Percentiles rank a stretch among this genome's conserved stretches.
phyloP scores from a whole-genome alignment of 35 echinoderm and acorn worm genomes.

The Lytechinus pictus region DNA sequence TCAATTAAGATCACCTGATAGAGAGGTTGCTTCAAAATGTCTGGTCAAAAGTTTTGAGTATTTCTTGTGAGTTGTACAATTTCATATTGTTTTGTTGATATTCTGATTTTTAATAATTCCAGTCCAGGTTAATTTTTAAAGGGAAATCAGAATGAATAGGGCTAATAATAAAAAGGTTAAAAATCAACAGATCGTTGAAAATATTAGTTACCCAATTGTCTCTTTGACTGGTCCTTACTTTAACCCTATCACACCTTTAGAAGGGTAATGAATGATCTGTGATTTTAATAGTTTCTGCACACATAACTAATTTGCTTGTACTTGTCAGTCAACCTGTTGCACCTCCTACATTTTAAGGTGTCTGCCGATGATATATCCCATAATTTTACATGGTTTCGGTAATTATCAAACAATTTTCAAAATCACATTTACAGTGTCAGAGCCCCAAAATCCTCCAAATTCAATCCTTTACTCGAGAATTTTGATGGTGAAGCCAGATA shows the following conservation, averaged over 20 bases:
- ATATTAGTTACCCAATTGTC: background rate
- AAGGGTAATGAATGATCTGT: background rate
- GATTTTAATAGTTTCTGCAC: background rate
- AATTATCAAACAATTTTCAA: background rate
- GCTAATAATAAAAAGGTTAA: too few relatives aligned
- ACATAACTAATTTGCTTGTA: background rate
- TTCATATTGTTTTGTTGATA: too few relatives aligned
- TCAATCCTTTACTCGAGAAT: background rate
- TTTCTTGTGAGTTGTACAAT: too few relatives aligned
- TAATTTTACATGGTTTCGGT: background rate
- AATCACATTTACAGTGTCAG: background rate
- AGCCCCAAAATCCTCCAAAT: background rate
- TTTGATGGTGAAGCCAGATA: background rate
- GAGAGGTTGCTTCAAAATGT: too few relatives aligned
- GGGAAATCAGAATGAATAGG: too few relatives aligned
- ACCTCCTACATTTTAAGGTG: background rate
- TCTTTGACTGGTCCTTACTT: background rate
- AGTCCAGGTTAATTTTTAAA: too few relatives aligned
- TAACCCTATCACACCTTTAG: background rate
- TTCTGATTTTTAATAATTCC: too few relatives aligned
- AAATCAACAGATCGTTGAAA: too few relatives aligned
- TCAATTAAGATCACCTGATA: too few relatives aligned
- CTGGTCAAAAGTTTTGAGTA: too few relatives aligned
- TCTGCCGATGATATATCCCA: background rate
- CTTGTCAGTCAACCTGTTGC: background rate